phyloP scores from a whole-genome alignment of 2,888 invertebrate species.

The Pegoplata infirma region DNA sequence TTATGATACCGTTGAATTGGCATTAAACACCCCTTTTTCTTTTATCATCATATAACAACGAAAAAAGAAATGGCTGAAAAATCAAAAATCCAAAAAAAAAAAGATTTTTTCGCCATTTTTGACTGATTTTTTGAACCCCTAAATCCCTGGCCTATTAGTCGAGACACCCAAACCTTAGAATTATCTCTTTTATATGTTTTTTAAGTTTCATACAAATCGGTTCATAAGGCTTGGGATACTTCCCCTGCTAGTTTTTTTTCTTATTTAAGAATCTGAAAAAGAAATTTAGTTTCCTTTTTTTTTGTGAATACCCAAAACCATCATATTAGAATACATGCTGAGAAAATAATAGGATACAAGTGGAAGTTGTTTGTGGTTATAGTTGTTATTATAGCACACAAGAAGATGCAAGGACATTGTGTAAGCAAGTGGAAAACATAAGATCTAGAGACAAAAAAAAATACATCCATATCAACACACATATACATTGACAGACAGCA shows the following conservation, averaged over 20 bases:
- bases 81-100: too few relatives aligned
- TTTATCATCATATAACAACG: too few relatives aligned
- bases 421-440: background rate
- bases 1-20: too few relatives aligned
- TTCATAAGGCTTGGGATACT: too few relatives aligned
- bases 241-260: background rate
- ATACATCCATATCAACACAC: background rate
- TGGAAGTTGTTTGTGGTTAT: background rate
- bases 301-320: background rate
- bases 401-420: slow-evolving; percentile 21
- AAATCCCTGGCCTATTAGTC: too few relatives aligned
- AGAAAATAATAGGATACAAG: slow-evolving; percentile 14
- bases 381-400: background rate
- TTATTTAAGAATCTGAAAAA: background rate
- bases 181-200: too few relatives aligned
- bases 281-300: slow-evolving; percentile 15
- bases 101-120: too few relatives aligned
- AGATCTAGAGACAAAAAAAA: background rate
- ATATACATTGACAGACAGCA: background rate
- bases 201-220: too few relatives aligned
- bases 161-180: too few relatives aligned
- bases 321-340: slow-evolving; percentile 30
- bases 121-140: too few relatives aligned
- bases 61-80: too few relatives aligned
- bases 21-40: too few relatives aligned